Evolutionary conservation across 2,797 vertebrate genomes (phyloP).

Genomic region (Poeciliopsis gracilis): DNA sequence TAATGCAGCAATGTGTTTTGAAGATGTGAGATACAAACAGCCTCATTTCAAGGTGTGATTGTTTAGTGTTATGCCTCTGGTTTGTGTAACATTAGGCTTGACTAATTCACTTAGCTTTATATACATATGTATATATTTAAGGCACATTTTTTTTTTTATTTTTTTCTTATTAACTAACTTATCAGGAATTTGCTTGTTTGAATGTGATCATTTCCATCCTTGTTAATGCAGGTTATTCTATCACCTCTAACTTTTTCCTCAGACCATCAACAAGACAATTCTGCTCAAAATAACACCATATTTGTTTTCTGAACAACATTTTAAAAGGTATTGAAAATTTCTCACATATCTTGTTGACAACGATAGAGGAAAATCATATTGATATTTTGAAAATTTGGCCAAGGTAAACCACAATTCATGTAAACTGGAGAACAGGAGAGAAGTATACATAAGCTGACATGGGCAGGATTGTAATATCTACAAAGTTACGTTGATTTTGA

Average conservation of each 20-base stretch:
- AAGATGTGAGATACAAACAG: not conserved
- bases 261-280: not conserved
- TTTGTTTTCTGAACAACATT: not conserved
- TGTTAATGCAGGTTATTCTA: not conserved
- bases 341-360: not conserved
- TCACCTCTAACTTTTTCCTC: not conserved
- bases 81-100: slow-evolving; percentile 12
- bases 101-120: not conserved
- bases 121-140: not conserved
- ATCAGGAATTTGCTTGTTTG: not conserved
- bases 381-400: not conserved
- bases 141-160: not conserved
- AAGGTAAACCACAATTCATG: not conserved
- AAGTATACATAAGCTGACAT: not conserved
- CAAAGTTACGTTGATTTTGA: not conserved
- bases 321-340: not conserved
- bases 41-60: not conserved
- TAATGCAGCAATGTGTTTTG: not conserved
- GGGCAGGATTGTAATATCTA: not conserved
- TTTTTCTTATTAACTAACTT: not conserved
- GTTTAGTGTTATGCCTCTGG: not conserved
- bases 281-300: not conserved
- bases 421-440: not conserved
- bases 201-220: not conserved
- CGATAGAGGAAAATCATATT: not conserved